phyloP scores from a whole-genome alignment of 2,113 vertebrate species.

The Varanus komodoensis region DNA sequence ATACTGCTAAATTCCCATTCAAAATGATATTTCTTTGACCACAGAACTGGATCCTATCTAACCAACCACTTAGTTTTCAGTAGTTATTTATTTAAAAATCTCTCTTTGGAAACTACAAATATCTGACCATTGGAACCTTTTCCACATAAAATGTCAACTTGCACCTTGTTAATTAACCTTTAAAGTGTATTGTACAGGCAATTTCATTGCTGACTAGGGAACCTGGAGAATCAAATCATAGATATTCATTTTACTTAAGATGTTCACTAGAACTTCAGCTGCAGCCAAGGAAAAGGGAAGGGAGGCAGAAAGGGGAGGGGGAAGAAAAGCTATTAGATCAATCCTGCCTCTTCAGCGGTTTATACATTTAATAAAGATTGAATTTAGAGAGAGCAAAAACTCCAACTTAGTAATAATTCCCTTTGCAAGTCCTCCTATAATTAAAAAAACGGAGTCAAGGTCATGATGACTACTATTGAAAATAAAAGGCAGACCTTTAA shows the following conservation, averaged over 20 bases:
- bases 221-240: conserved; percentile 49
- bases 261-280: conserved; percentile 50
- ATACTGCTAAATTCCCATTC: conserved; percentile 33
- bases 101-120: conserved; percentile 24
- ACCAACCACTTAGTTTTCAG: conserved; percentile 17
- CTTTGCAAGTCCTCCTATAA: conserved; percentile 68
- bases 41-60: not conserved
- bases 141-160: conserved; percentile 69
- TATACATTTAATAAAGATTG: conserved; percentile 68
- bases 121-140: conserved; percentile 54
- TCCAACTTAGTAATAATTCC: conserved; percentile 73
- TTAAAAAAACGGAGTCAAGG: conserved; percentile 72
- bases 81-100: not conserved
- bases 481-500: conserved; percentile 68
- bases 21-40: not conserved
- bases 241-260: conserved; percentile 55
- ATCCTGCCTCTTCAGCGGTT: conserved; percentile 66
- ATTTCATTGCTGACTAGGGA: conserved; percentile 59
- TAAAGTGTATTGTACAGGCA: conserved; percentile 65
- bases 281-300: conserved; percentile 26
- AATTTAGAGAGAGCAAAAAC: conserved; percentile 64
- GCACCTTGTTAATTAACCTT: conserved; percentile 71
- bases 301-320: conserved; percentile 29
- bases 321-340: conserved; percentile 56
- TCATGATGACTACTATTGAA: conserved; percentile 64